Percentiles rank a stretch among this genome's conserved stretches.
These are phyloP conservation scores for Neomicropteryx cornuta DNA, from an alignment of 1,140 invertebrate genomes.

Conservation along the genomic window DNA sequence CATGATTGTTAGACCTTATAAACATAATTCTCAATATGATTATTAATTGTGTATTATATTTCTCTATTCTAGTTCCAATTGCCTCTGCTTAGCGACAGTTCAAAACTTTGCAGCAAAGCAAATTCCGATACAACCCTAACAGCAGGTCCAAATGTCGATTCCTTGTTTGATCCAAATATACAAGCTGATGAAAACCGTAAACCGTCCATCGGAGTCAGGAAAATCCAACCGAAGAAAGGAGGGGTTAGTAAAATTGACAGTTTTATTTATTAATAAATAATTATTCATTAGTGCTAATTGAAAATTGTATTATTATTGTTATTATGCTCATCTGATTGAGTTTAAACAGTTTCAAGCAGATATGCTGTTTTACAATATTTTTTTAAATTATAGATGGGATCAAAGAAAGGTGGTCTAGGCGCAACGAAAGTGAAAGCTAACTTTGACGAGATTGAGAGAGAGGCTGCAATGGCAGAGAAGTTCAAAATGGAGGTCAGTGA, in stretches of 20 bases:
- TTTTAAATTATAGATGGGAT: conserved; percentile 64
- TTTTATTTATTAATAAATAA: too few relatives aligned
- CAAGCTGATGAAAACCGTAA: conserved; percentile 42
- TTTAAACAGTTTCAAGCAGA: too few relatives aligned
- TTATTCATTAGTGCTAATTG: too few relatives aligned
- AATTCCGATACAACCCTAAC: conserved; percentile 23
- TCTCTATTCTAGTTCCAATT: too few relatives aligned
- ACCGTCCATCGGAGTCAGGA: conserved; percentile 59
- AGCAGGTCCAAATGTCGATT: conserved; percentile 27
- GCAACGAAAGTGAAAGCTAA: conserved; percentile 92
- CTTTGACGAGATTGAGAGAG: conserved; percentile 91
- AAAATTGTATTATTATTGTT: too few relatives aligned
- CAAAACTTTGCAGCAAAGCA: conserved; percentile 24
- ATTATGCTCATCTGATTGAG: too few relatives aligned
- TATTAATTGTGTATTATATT: too few relatives aligned
- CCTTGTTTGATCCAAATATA: conserved; percentile 10
- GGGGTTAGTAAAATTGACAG: conserved; percentile 41
- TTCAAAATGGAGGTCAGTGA: conserved; percentile 43
- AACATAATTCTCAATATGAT: too few relatives aligned
- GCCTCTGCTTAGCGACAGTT: too few relatives aligned
- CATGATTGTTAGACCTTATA: too few relatives aligned
- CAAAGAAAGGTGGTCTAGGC: conserved; percentile 83
- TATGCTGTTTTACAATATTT: too few relatives aligned
- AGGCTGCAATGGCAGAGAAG: conserved; percentile 73
- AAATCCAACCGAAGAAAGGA: conserved; percentile 49